Evolutionary conservation across 2,797 vertebrate species (phyloP).

Genomic region (Squalus acanthias): DNA sequence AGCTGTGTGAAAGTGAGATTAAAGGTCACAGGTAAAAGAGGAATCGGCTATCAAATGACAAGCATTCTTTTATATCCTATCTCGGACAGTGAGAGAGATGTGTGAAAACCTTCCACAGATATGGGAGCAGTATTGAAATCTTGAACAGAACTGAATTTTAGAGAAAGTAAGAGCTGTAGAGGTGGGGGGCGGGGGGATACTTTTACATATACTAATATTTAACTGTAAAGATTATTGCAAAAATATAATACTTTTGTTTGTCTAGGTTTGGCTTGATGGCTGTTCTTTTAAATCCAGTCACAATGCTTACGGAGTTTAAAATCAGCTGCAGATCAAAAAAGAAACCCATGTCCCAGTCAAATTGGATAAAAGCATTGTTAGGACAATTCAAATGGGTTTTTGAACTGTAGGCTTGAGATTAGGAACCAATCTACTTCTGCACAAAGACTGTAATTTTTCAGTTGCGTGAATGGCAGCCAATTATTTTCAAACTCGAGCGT

Average conservation of each 20-base stretch:
- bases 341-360: background rate
- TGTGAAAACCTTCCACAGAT: background rate
- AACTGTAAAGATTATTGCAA: background rate
- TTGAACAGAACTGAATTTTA: background rate
- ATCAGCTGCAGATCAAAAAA: background rate
- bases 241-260: background rate
- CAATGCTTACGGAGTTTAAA: background rate
- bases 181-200: background rate
- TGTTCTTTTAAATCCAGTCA: background rate
- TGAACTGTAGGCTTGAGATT: background rate
- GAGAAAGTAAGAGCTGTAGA: background rate
- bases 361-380: background rate
- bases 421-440: background rate
- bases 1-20: background rate
- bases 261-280: background rate
- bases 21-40: background rate
- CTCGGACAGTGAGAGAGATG: background rate
- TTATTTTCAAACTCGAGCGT: background rate
- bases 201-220: background rate
- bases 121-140: no score
- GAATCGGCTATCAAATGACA: background rate
- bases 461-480: background rate
- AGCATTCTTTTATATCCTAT: background rate
- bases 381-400: background rate
- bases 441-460: slow-evolving; percentile 22